Base-by-base conservation (phyloP, 2,888 invertebrate species). In the Choreutis nemorana region DNA sequence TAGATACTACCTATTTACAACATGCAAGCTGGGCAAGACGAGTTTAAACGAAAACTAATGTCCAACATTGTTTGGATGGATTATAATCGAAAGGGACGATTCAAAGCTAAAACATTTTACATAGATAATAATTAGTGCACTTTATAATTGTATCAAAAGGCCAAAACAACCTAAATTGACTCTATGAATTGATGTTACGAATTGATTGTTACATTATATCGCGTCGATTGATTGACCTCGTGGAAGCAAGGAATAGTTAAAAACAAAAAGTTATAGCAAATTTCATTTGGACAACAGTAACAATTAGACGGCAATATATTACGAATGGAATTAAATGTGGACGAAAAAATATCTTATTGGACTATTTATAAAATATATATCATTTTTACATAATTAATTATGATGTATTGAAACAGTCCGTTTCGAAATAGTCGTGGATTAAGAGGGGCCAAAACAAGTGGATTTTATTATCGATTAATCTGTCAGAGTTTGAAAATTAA, bases 1-100 rank as follows among this genome's bases (percentile, higher is more conserved):
- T 58, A 40, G 55, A 61, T 64, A 64, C 48, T 75, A n/a, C n/a
- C n/a, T n/a, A 73, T 73, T 40, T 72, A 73, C 67, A 70, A 67
- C 64, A 71, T 65, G 67, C 63, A 66, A 66, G 63, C 60, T 55
- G 66, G 77, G 77, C 77, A 75, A 77, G 75, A 73, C 55, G 51
- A 63, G 55, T 58, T 51, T 57, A 52, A 59, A 59, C 58, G 57
- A 26, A 30, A 28, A 35, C 26, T 26, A 58, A 65, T 60, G 61
- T 72, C 72, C 72, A 58, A 65, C 58, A 55, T 55, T 53, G 40
- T 49, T 61, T 72, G 77, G 77, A 75, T 75, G 75, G 73, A 75
- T 61, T 62, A 54, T 38, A 71, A 70, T 63, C 61, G 48, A 64
- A 50, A 55, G 63, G 72, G 66, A 72, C 68, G 65, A 67, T 39